These are phyloP conservation scores for Myrmecobius fasciatus DNA, from an alignment of 2,113 vertebrate species.

Conservation along the genomic window DNA sequence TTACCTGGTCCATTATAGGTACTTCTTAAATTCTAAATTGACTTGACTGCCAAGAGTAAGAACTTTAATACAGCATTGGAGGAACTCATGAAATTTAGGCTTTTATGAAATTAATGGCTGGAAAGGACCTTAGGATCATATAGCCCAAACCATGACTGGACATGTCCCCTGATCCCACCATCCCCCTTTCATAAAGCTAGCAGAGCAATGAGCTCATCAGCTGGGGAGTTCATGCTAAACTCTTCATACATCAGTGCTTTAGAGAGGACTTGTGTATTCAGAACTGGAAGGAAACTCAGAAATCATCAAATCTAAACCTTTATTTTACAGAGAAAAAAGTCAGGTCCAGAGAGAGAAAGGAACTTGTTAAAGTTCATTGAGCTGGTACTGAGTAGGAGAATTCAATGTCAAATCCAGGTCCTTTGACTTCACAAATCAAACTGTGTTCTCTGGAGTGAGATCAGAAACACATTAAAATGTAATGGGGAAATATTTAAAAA, in stretches of 20 bases:
- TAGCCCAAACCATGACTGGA: background rate
- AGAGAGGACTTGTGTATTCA: background rate
- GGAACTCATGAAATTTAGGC: background rate
- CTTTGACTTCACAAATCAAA: background rate
- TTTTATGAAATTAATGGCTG: background rate
- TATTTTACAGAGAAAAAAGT: background rate
- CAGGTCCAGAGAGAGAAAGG: background rate
- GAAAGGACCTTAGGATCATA: background rate
- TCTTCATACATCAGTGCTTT: background rate
- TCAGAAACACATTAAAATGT: background rate
- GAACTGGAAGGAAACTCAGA: background rate
- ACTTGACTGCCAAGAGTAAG: background rate
- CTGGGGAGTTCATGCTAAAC: background rate
- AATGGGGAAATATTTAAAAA: background rate
- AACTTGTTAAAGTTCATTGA: background rate
- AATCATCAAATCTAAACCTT: background rate
- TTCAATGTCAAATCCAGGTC: background rate
- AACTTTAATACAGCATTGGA: background rate
- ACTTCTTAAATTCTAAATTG: background rate
- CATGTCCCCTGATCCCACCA: background rate
- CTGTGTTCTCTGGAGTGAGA: background rate
- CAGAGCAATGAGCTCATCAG: background rate
- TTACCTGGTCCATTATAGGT: background rate
- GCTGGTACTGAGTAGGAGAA: background rate
- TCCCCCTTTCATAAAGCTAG: background rate